A percentile compares a stretch with the other conserved stretches of the same genome.
Conservation (phyloP, 2,797 vertebrate species). For the Dendrocincla fuliginosa region DNA sequence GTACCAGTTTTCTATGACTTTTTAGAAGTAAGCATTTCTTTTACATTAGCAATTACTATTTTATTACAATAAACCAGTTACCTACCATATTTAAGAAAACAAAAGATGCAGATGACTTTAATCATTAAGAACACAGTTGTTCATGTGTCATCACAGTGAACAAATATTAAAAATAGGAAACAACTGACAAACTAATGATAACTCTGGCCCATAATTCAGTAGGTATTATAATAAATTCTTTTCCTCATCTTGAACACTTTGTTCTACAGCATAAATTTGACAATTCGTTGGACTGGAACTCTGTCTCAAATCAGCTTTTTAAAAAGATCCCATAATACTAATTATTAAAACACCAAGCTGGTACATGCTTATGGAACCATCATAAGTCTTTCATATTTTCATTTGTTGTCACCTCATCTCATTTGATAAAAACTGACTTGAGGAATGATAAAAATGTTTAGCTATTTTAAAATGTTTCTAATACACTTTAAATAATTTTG, state of each 20-base stretch:
- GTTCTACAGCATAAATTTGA: neutral
- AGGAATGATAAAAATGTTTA: neutral
- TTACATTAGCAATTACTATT: neutral
- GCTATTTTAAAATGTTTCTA: neutral
- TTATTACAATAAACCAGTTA: neutral
- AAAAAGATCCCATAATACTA: neutral
- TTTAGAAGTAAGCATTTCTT: neutral
- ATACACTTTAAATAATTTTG: neutral
- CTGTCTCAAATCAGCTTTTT: neutral
- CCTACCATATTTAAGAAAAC: neutral
- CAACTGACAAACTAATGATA: neutral
- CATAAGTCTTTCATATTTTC: neutral
- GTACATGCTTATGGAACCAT: neutral
- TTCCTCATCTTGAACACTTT: neutral
- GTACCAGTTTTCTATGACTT: neutral
- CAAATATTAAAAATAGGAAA: neutral
- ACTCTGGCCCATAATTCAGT: neutral
- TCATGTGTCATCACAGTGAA: neutral
- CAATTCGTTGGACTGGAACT: neutral
- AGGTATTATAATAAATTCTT: neutral
- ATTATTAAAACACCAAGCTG: neutral
- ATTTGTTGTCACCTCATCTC: neutral
- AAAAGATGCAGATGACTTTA: neutral
- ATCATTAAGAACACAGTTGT: neutral
- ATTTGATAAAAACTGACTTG: neutral